A percentile compares a stretch with the other conserved stretches of the same genome.
phyloP scores from a whole-genome alignment of 2,888 invertebrate genomes.

The Eupithecia subfuscata region DNA sequence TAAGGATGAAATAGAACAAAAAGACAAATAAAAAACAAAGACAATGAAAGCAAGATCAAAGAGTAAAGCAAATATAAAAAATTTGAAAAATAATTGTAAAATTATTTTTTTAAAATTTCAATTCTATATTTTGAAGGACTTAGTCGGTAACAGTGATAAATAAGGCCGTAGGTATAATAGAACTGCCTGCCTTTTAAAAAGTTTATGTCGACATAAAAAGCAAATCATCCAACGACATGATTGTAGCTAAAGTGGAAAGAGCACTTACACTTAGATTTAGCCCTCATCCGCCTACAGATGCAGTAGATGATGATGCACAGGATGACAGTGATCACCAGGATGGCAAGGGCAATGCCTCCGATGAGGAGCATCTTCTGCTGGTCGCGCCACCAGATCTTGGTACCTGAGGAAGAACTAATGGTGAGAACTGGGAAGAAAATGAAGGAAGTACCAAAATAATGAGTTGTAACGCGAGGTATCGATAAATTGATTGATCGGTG shows the following conservation, averaged over 20 bases:
- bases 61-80: neutral
- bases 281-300: slow-evolving; percentile 92
- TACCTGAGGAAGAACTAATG: slow-evolving; percentile 80
- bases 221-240: neutral
- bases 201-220: neutral
- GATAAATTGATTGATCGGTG: neutral
- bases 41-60: neutral
- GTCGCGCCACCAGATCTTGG: slow-evolving; percentile 92
- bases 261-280: slow-evolving; percentile 91
- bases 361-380: slow-evolving; percentile 91
- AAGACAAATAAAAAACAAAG: neutral
- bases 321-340: slow-evolving; percentile 86
- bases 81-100: neutral
- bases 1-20: neutral
- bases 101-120: neutral
- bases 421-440: neutral
- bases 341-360: slow-evolving; percentile 80
- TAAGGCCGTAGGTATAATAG: neutral
- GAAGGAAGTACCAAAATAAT: neutral
- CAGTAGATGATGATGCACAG: slow-evolving; percentile 94
- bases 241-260: neutral
- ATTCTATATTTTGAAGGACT: neutral
- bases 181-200: neutral
- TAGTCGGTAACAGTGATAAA: neutral
- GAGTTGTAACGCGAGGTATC: neutral